phyloP scores from a whole-genome alignment of 2,888 invertebrate species.

The Hemithea aestivaria region DNA sequence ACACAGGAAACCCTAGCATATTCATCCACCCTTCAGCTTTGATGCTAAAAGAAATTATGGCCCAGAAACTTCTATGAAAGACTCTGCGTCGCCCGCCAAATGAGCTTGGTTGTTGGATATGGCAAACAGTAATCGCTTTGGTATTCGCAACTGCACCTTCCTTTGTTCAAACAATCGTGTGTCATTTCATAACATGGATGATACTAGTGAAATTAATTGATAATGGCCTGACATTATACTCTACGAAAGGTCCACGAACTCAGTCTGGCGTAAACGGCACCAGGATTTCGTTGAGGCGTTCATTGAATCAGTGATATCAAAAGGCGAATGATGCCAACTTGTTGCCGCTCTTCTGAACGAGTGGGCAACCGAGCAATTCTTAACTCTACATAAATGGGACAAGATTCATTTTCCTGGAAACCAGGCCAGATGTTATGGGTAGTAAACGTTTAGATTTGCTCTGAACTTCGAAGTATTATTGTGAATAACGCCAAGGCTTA shows the following conservation, averaged over 20 bases:
- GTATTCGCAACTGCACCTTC: constrained; percentile 10
- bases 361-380: background rate
- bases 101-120: background rate
- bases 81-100: no score
- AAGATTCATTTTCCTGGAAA: constrained; percentile 5
- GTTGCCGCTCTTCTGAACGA: constrained; percentile 13
- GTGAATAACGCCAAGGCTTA: no score
- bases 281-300: constrained; percentile 5
- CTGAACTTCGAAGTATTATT: background rate
- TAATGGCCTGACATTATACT: constrained; percentile 1
- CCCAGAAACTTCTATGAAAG: no score
- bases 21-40: constrained; percentile 7
- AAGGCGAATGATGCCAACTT: constrained; percentile 19
- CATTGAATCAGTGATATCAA: constrained; percentile 14
- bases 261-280: constrained; percentile 11
- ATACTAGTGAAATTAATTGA: constrained; percentile 1
- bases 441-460: constrained; percentile 1
- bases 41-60: constrained; percentile 2
- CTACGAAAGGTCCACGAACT: constrained; percentile 13
- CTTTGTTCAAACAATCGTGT: constrained; percentile 12
- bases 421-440: background rate
- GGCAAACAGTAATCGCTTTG: constrained; percentile 8
- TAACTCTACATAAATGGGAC: background rate
- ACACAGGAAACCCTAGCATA: no score
- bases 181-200: constrained; percentile 7